Percentiles rank a stretch among this genome's conserved stretches.
These are phyloP conservation scores for Drosophila willistoni DNA, from an alignment of 1,140 invertebrate species.

Conservation along the genomic window DNA sequence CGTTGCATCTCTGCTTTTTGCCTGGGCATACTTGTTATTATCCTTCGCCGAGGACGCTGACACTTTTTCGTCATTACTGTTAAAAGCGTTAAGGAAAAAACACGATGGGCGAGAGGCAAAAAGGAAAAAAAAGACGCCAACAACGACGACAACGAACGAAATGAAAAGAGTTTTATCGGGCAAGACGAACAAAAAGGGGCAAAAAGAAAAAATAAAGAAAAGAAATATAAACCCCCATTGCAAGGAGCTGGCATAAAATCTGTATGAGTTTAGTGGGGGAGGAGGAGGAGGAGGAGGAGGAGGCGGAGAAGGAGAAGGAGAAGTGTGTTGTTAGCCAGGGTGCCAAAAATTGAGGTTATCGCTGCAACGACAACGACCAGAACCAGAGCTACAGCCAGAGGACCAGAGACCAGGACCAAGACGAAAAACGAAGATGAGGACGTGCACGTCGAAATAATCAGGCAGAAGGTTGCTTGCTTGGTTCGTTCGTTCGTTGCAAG, in stretches of 20 bases:
- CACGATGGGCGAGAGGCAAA: slow-evolving; percentile 14
- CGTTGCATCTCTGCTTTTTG: slow-evolving; percentile 29
- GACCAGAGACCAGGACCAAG: not conserved
- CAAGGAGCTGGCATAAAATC: slow-evolving; percentile 73
- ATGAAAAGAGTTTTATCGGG: slow-evolving; percentile 79
- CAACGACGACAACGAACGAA: slow-evolving; percentile 60
- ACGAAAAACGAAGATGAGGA: not conserved
- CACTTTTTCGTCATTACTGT: slow-evolving; percentile 82
- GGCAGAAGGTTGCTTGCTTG: slow-evolving; percentile 15
- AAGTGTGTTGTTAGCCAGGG: slow-evolving; percentile 70
- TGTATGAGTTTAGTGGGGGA: slow-evolving; percentile 26
- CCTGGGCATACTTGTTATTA: slow-evolving; percentile 81
- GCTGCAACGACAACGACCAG: slow-evolving; percentile 48
- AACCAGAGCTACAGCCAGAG: not conserved
- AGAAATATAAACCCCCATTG: slow-evolving; percentile 46
- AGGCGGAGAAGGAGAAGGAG: not conserved
- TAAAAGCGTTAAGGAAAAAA: slow-evolving; percentile 78
- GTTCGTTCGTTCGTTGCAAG: slow-evolving; percentile 19
- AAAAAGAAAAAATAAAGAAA: slow-evolving; percentile 25
- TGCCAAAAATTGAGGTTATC: slow-evolving; percentile 80
- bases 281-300: too few species aligned
- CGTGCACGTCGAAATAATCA: slow-evolving; percentile 25
- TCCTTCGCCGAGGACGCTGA: slow-evolving; percentile 80
- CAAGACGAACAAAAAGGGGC: slow-evolving; percentile 15
- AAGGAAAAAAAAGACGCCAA: slow-evolving; percentile 4